Evolutionary conservation across 2,797 vertebrate genomes (phyloP).

Genomic region (Craterocephalus amniculus): DNA sequence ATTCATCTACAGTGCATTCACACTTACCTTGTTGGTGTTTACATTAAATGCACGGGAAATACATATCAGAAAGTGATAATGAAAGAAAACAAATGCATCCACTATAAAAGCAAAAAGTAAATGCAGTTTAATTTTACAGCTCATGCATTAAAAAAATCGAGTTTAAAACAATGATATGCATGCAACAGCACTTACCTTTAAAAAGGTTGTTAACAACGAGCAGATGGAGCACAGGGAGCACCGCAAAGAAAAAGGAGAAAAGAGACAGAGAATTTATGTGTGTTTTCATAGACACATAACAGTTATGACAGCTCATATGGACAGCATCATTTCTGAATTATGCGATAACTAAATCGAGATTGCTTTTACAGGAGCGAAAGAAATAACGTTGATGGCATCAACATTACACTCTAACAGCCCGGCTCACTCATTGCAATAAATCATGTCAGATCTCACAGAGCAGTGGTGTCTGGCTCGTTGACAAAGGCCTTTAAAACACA

Average conservation of each 20-base stretch:
- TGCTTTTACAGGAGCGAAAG: background rate
- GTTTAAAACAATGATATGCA: background rate
- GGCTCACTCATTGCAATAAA: conserved; percentile 30
- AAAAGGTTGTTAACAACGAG: conserved; percentile 28
- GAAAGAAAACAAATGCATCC: conserved; percentile 7
- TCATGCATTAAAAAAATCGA: conserved; percentile 9
- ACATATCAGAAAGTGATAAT: conserved; percentile 12
- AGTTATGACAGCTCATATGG: conserved; percentile 28
- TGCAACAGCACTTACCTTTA: conserved; percentile 73
- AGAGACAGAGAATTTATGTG: conserved; percentile 28
- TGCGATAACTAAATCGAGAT: background rate
- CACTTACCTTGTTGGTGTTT: conserved; percentile 60
- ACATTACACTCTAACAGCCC: conserved; percentile 9
- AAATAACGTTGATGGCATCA: conserved; percentile 11
- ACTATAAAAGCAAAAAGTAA: conserved; percentile 3
- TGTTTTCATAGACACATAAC: conserved; percentile 4
- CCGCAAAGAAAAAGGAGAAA: conserved; percentile 36
- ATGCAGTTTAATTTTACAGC: background rate
- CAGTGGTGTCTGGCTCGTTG: conserved; percentile 37
- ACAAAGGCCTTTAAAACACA: conserved; percentile 48
- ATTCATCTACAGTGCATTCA: background rate
- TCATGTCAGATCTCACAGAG: conserved; percentile 11
- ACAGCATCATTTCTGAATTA: background rate
- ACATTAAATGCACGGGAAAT: conserved; percentile 22
- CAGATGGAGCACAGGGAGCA: conserved; percentile 22